These are phyloP conservation scores for Herpetotheres cachinnans DNA, from an alignment of 2,113 vertebrate species.

Conservation along the genomic window DNA sequence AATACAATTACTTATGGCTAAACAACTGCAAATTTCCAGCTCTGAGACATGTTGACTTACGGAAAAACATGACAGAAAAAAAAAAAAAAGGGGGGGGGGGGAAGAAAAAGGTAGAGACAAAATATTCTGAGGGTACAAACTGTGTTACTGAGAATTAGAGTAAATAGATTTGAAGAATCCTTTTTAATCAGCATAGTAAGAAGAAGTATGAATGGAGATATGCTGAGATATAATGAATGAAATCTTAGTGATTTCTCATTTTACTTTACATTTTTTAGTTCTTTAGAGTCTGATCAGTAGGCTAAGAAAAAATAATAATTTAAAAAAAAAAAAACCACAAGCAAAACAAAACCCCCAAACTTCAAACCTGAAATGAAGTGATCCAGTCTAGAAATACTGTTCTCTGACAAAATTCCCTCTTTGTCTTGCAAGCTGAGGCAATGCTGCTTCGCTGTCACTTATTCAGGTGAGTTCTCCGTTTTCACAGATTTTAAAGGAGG, in stretches of 20 bases:
- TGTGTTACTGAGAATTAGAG: not conserved
- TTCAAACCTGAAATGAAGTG: not conserved
- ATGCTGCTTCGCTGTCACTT: not conserved
- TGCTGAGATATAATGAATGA: not conserved
- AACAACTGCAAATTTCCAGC: conserved; percentile 7
- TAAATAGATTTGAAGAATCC: not conserved
- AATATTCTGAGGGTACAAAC: not conserved
- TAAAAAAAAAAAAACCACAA: not conserved
- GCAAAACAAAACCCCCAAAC: not conserved
- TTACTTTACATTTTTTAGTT: not conserved
- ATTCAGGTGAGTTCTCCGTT: not conserved
- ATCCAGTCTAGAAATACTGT: not conserved
- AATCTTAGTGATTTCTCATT: not conserved
- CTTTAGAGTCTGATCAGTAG: not conserved
- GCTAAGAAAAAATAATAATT: not conserved
- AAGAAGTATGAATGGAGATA: not conserved
- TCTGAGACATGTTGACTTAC: not conserved
- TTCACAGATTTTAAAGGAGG: not conserved
- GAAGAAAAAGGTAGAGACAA: not conserved
- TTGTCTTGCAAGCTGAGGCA: not conserved
- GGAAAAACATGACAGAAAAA: not conserved
- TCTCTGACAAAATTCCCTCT: not conserved
- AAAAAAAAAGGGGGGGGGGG: too few relatives aligned
- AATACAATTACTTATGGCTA: conserved; percentile 53
- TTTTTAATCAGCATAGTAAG: not conserved